phyloP scores from a whole-genome alignment of 2,888 invertebrate species.

The Erebia aethiops region DNA sequence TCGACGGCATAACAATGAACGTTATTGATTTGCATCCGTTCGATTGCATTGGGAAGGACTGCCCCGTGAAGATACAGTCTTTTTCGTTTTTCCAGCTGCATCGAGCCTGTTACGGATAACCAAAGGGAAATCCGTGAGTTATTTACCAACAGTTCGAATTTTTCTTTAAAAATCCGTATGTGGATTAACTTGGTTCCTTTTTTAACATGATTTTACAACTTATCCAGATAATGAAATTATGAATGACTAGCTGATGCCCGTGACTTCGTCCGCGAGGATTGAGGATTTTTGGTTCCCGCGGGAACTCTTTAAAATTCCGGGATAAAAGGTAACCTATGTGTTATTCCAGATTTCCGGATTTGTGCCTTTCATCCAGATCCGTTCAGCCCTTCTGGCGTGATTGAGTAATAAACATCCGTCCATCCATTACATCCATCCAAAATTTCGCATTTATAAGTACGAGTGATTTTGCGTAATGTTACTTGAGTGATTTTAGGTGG shows the following conservation, averaged over 20 bases:
- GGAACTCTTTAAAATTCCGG: too few species aligned
- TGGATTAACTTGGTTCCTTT: background rate
- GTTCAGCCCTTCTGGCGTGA: too few species aligned
- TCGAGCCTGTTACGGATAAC: constrained; percentile 14
- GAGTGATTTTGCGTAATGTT: too few species aligned
- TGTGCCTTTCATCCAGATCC: too few species aligned
- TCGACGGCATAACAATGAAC: constrained; percentile 37
- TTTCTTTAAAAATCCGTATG: background rate
- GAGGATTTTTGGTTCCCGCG: background rate
- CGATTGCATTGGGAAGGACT: constrained; percentile 10
- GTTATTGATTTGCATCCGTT: constrained; percentile 39
- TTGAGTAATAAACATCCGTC: too few species aligned
- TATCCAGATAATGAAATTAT: background rate
- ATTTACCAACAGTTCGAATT: constrained; percentile 15
- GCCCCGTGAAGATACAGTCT: constrained; percentile 17
- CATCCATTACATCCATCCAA: too few species aligned
- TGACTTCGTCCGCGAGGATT: too few species aligned
- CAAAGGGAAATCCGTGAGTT: constrained; percentile 11
- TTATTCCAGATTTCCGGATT: too few species aligned
- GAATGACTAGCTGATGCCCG: too few species aligned
- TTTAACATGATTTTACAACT: background rate
- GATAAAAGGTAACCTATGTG: too few species aligned
- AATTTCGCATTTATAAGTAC: too few species aligned
- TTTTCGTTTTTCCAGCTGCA: constrained; percentile 22
- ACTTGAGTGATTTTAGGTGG: too few species aligned